Conservation (phyloP, 1,140 invertebrate genomes). For the Platyscapa corneri region DNA sequence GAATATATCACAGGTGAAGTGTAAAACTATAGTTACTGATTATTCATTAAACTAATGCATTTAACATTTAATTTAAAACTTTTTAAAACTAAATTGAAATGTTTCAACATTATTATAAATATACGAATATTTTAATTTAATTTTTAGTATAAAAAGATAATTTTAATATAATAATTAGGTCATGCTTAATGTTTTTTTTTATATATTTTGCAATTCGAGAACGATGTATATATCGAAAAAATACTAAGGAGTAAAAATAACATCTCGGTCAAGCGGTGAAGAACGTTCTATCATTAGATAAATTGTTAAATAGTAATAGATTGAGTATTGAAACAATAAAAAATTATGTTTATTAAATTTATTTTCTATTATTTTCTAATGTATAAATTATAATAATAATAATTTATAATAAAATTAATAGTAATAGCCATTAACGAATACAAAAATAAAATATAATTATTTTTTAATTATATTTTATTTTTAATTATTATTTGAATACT, state of each 20-base stretch:
- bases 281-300: background rate
- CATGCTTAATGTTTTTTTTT: background rate
- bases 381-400: too few species aligned
- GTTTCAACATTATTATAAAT: background rate
- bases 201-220: background rate
- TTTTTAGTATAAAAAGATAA: too few species aligned
- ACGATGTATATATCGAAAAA: background rate
- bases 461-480: too few species aligned
- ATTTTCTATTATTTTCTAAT: too few species aligned
- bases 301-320: background rate
- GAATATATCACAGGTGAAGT: too few species aligned
- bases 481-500: too few species aligned
- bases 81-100: background rate
- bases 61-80: background rate
- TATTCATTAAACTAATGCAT: background rate
- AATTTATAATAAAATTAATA: too few species aligned
- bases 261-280: background rate
- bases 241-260: background rate
- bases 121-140: background rate
- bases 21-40: too few species aligned
- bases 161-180: background rate
- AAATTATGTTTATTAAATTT: too few species aligned
- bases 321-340: too few species aligned
- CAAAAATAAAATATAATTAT: too few species aligned
- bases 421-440: too few species aligned